Base-by-base conservation (phyloP, 2,888 invertebrate species). In the Loripinus fragilis region DNA sequence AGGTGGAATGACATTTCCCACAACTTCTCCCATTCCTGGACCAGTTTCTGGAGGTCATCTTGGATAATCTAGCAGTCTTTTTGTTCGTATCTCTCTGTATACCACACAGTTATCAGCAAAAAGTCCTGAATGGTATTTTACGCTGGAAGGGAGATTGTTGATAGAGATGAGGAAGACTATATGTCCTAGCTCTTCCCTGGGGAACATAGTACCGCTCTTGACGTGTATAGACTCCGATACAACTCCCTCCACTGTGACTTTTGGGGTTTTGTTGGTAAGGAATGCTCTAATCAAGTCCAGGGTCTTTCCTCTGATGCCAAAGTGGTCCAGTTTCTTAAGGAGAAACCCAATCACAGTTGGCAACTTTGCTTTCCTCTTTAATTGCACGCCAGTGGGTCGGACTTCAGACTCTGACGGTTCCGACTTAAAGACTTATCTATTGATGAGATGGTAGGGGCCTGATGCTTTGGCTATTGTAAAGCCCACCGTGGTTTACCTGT, bases 1-100 rank as follows among this genome's bases (percentile, higher is more conserved):
- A 35, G 65, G 41, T 65, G 65, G 23, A 65, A 65, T n/a, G 65
- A 65, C 65, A 65, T 65, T 2, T 35, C 65, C 65, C 65, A 65
- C 10, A 5, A 10, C 20, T 65, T 23, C 12, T 33, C 30, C 33
- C 65, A 65, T 38, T 38, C 38, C 7, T 64, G 17, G 12, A 28
- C 28, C 10, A 48, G 65, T 23, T 41, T 3, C 65, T 65, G 65
- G 2, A 65, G 41, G 41, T 33, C 65, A 38, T 65, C 65, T 65
- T 65, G 65, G 10, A 65, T 25, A 20, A 65, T 65, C n/a, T 33
- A 20, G 23, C 35, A 65, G 33, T 65, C 65, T 8, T 41, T 35
- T n/a, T 25, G 35, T 10, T n/a, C 23, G 41, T 30, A 65, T 65
- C 20, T 65, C n/a, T 20, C 41, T 30, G 65, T 65, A 65, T n/a